These are phyloP conservation scores for Lissocephala sabroskyi DNA, from an alignment of 2,888 invertebrate genomes.

Conservation along the genomic window DNA sequence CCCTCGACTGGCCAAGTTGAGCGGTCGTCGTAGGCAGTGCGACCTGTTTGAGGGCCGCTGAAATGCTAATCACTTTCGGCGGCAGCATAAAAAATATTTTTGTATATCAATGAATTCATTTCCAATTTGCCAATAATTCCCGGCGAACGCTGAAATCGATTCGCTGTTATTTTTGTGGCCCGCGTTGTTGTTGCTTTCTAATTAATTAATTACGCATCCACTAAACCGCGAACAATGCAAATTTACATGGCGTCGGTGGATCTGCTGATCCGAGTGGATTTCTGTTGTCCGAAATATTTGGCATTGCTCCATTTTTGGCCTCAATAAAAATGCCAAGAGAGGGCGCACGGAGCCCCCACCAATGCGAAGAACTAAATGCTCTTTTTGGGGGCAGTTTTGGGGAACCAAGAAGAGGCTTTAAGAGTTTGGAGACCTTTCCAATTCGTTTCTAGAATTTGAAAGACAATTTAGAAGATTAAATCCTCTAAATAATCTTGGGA, in stretches of 20 bases:
- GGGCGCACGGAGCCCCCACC: too few species aligned
- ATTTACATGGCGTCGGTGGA: slow-evolving; percentile 14
- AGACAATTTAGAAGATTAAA: too few species aligned
- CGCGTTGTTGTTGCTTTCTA: slow-evolving; percentile 11
- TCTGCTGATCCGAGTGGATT: too few species aligned
- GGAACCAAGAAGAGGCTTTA: too few species aligned
- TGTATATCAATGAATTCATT: not conserved
- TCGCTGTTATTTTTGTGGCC: slow-evolving; percentile 22
- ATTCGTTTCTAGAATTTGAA: too few species aligned
- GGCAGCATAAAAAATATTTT: slow-evolving; percentile 38
- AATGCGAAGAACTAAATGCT: too few species aligned
- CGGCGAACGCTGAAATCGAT: slow-evolving; percentile 12
- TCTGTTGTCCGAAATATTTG: too few species aligned
- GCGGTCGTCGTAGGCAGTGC: too few species aligned
- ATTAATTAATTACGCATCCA: slow-evolving; percentile 43
- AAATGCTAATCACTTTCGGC: slow-evolving; percentile 25
- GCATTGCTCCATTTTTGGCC: slow-evolving; percentile 33
- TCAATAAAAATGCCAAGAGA: slow-evolving; percentile 6
- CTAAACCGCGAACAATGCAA: slow-evolving; percentile 30
- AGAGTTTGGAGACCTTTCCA: too few species aligned
- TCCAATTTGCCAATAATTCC: slow-evolving; percentile 34
- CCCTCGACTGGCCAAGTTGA: too few species aligned
- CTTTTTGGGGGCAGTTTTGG: too few species aligned
- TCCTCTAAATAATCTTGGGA: too few species aligned
- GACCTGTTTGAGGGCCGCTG: not conserved